phyloP scores from a whole-genome alignment of 64 coral and sea anemone species.

The Montipora foliosa region DNA sequence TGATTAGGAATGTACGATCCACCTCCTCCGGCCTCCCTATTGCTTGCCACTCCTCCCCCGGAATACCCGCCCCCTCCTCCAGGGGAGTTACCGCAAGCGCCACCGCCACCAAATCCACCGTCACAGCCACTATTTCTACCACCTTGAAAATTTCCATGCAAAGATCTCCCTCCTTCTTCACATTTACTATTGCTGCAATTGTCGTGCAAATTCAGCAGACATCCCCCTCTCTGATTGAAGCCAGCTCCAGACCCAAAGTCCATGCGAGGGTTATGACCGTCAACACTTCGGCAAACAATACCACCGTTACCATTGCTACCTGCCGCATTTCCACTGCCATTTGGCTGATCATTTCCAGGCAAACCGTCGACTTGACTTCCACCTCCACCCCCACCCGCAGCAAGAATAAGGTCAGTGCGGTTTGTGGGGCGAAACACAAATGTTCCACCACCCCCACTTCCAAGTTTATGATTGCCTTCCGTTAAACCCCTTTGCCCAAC shows the following conservation, averaged over 20 bases:
- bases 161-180: conserved; percentile 50
- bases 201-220: not conserved
- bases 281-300: not conserved
- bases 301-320: conserved; percentile 41
- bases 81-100: conserved; percentile 38
- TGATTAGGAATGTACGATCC: conserved; percentile 34
- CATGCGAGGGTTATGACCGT: not conserved
- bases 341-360: conserved; percentile 49
- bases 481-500: conserved; percentile 67
- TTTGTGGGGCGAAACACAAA: conserved; percentile 43
- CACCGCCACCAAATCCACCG: conserved; percentile 89
- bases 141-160: conserved; percentile 31
- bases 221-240: conserved; percentile 28
- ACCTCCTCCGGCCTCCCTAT: conserved; percentile 38
- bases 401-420: not conserved
- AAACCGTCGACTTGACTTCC: conserved; percentile 18
- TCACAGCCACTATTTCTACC: conserved; percentile 33
- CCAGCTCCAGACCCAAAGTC: conserved; percentile 54
- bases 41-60: conserved; percentile 54
- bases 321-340: conserved; percentile 28
- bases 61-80: conserved; percentile 87
- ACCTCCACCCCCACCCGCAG: conserved; percentile 85
- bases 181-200: not conserved
- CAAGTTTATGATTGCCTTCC: not conserved
- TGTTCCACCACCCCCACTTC: conserved; percentile 77